A percentile compares a stretch with the other conserved stretches of the same genome.
phyloP scores from a whole-genome alignment of 2,888 invertebrate species.

The Platycheirus albimanus region DNA sequence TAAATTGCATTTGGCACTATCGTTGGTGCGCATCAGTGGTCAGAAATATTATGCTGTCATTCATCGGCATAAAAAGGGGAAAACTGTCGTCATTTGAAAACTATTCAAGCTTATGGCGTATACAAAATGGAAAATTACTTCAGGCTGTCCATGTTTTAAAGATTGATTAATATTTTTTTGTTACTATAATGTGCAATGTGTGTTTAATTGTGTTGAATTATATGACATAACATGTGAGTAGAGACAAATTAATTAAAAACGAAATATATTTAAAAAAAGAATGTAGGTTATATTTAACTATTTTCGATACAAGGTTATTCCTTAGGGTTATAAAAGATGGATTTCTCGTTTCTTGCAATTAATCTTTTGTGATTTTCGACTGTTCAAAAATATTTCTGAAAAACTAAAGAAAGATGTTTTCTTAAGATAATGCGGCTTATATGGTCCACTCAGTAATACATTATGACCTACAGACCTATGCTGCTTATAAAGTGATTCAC shows the following conservation, averaged over 20 bases:
- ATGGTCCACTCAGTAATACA: no score
- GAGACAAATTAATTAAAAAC: no score
- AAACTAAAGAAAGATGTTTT: no score
- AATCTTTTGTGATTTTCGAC: no score
- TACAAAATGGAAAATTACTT: neutral
- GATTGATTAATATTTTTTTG: neutral
- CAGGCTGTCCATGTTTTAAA: neutral
- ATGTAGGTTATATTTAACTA: no score
- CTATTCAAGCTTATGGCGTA: neutral
- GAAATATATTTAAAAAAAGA: neutral
- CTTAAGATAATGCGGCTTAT: no score
- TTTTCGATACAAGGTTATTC: no score
- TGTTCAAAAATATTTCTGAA: no score
- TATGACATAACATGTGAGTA: neutral
- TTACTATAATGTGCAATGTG: conserved; percentile 1
- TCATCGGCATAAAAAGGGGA: neutral
- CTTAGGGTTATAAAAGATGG: no score
- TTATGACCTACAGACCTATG: no score
- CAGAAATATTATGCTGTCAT: conserved; percentile 1
- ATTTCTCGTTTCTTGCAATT: no score
- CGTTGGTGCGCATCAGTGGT: conserved; percentile 4
- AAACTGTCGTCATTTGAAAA: conserved; percentile 5
- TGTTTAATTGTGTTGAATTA: neutral
- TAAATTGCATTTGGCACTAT: conserved; percentile 40
- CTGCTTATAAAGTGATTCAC: no score